These are phyloP conservation scores for Porites divaricata DNA, from an alignment of 92 coral and sea anemone species.

Conservation along the genomic window DNA sequence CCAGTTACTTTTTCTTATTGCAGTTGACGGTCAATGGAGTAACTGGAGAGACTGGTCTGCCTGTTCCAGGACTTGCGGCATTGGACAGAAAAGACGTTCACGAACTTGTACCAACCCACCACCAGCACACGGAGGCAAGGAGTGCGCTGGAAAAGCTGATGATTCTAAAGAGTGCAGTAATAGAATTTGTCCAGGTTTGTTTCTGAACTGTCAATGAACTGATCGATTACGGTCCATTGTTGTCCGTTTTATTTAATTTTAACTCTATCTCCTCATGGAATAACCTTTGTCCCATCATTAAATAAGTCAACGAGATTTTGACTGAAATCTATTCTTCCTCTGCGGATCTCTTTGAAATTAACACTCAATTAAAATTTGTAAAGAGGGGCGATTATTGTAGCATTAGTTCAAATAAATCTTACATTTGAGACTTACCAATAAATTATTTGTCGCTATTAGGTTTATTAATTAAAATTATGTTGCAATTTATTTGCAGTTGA, in stretches of 20 bases:
- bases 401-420: no score
- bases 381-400: no score
- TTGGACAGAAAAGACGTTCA: conserved; percentile 34
- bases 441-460: no score
- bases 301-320: no score
- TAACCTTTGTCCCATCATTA: no score
- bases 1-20: background rate
- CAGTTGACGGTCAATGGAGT: conserved; percentile 45
- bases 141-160: conserved; percentile 10
- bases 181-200: conserved; percentile 41
- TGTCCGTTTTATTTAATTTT: no score
- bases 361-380: no score
- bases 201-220: background rate
- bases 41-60: conserved; percentile 27
- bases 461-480: background rate
- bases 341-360: no score
- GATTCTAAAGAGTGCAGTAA: conserved; percentile 36
- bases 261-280: no score
- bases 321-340: no score
- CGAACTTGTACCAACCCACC: conserved; percentile 36
- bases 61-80: conserved; percentile 40
- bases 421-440: no score
- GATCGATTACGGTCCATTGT: background rate
- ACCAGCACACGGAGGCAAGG: conserved; percentile 35
- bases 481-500: background rate